Base-by-base conservation (phyloP, 2,888 invertebrate species). In the Rhogogaster chlorosoma region DNA sequence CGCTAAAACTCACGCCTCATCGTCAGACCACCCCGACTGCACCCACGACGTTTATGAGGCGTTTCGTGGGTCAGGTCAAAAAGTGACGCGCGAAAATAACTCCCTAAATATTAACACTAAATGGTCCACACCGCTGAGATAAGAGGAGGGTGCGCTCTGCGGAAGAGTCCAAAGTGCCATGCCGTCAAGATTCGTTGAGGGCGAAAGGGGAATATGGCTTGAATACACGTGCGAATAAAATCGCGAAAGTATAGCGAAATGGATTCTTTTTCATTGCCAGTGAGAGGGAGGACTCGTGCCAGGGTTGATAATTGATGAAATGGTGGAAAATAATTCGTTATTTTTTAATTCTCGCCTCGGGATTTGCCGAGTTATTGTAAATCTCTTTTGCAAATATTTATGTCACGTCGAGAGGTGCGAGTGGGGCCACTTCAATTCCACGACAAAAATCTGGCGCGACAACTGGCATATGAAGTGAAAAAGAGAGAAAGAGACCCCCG, bases 31-130 rank as follows among this genome's bases (percentile, higher is more conserved):
- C 57, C 78, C 36, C 78, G 38, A 80, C 15, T 45, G 45, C 78
- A 80, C 78, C 78, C 78, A 61, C 78, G 78, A 80, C 78, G 78
- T 80, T 80, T 80, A 80, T 80, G 78, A 80, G 78, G 36, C 78
- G 38, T 57, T 80, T 36, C n/a, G 38, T 61, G 57, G 78, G 78
- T 57, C 38, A 26, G 78, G 78, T 80, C 32, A 80, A 80, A 80
- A 80, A 57, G 61, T 80, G 26, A 61, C 57, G 61, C 61, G 57
- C 71, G 38, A 71, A 80, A 80, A 80, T 80, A 80, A 80, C 57
- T 80, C 78, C 78, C n/a, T 61, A 61, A 80, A 80, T 80, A 80
- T 61, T 61, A 57, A 57, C 78, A 36, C 36, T 80, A 57, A 80
- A 80, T 61, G 57, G 61, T 80, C 36, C 61, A 9, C 38, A 38